Evolutionary conservation across 2,888 invertebrate genomes (phyloP).

Genomic region (Rhimphoctona megacephalus): DNA sequence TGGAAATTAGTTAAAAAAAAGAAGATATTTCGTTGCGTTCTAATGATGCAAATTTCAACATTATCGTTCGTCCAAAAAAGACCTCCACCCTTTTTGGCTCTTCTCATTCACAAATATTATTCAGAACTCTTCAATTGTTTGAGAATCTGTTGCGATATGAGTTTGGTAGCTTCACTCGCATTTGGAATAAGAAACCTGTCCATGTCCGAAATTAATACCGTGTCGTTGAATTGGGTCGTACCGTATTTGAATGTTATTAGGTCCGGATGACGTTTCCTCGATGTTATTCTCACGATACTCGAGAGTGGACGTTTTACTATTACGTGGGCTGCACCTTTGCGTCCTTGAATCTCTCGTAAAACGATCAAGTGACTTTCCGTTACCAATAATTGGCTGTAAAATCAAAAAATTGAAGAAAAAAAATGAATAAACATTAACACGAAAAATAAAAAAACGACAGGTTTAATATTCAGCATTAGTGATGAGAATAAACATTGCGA

Average conservation of each 20-base stretch:
- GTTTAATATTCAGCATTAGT: too few relatives aligned
- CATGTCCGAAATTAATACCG: conserved; percentile 94
- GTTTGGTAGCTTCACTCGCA: conserved; percentile 94
- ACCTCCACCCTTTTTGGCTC: background rate
- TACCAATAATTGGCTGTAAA: conserved; percentile 91
- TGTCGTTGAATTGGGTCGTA: conserved; percentile 90
- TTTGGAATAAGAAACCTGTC: conserved; percentile 97
- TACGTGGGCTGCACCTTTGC: conserved; percentile 93
- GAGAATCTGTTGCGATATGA: conserved; percentile 95
- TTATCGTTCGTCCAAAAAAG: background rate
- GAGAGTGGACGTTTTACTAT: conserved; percentile 95
- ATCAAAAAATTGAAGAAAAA: background rate
- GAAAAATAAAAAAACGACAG: too few relatives aligned
- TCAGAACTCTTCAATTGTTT: conserved; percentile 86
- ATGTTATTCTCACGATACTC: conserved; percentile 98
- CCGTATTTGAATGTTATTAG: conserved; percentile 99
- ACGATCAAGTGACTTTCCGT: conserved; percentile 95
- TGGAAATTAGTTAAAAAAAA: background rate
- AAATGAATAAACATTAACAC: background rate
- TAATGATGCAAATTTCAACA: background rate
- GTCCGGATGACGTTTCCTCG: conserved; percentile 97
- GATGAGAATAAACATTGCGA: background rate
- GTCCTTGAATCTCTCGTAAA: conserved; percentile 91
- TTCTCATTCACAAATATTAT: conserved; percentile 69
- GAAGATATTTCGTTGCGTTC: background rate